Evolutionary conservation across 2,888 invertebrate species (phyloP), one percentile per base, ranked within the genome.

Genomic region (Epistrophella euchroma): DNA sequence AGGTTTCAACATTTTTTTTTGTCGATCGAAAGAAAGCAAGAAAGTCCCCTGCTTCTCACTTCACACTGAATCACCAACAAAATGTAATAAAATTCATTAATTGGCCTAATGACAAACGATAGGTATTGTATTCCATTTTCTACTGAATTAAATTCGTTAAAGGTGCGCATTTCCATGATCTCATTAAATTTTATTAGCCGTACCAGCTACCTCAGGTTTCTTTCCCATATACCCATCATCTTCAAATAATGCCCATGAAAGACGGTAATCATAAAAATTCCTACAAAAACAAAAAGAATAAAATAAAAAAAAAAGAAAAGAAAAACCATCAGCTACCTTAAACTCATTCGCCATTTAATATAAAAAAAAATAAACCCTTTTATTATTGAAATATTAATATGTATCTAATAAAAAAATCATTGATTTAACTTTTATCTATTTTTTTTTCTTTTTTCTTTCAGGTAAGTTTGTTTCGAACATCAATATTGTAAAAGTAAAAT

Each of bases 151-250:
- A 68, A 52, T 76, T 75, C 74, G 11, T 70, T 68, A 68, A 70
- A 73, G 77, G 60, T 77, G 47, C 47, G 47, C 62, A 71, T 70
- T 74, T 45, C 74, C 56, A 52, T 75, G 79, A 80, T 76, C 85
- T 80, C 85, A 56, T 85, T 62, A 80, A 85, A 80, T 73, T 62
- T 76, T 68, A 66, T 68, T 52, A 60, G n/a, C 62, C 40, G 13
- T 58, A 66, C 58, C 60, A 60, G 47, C 62, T 37, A 64, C 50
- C 28, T 52, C 37, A 19, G 13, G 17, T 25, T 28, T 43, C 35
- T 56, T 45, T 55, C 10, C 37, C 22, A 68, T 75, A 71, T 75
- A 72, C 76, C 68, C 70, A 62, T n/a, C n/a, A 75, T 76, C n/a
- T 79, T 62, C 9, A 37, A 45, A 17, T 58, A n/a, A 71, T 78